Evolutionary conservation across 2,113 vertebrate species (phyloP), one percentile per base, ranked within the genome.

Genomic region (Bujurquina vittata): DNA sequence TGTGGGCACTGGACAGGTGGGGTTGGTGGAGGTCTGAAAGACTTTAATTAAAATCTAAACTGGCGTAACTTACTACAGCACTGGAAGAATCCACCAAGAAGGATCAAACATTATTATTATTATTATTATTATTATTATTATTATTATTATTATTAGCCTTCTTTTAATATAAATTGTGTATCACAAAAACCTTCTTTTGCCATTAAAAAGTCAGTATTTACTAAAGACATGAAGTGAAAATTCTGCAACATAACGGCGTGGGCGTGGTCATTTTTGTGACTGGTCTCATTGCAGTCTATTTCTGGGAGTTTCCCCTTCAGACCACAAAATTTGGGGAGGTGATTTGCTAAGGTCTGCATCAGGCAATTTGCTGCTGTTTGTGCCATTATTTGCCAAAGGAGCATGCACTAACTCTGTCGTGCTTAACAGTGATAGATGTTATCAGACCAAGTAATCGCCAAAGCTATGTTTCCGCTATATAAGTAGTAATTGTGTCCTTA

Each of bases 371-470:
- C 65, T 49, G 22, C 40, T 69, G 40, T 69, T 52, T 52, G 43
- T 69, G 65, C 23, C 43, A 20, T 52, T 69, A 69, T 69, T 52
- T 69, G 43, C 43, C 65, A 52, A 69, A 52, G 43, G 43, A 69
- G 65, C 65, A 69, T 31, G 65, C 18, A 31, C 5, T 49, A 69
- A 69, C 65, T 31, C 43, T 31, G 43, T 69, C 2, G 46, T 54
- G 10, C 67, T 72, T 54, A 72, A 72, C 67, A 31, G 65, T 69
- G 65, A 69, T 69, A 52, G 43, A 72, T 72, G 65, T 69, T 69
- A 69, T 69, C 43, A 72, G 46, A 46, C 31, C 46, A 72, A 52
- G 26, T 52, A 72, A 72, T 72, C 2, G 26, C 67, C 10, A 52
- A 72, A 33, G 10, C 67, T 54, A 17, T 54, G 46, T 52, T 72